Base-by-base conservation (phyloP, 2,797 vertebrate species). In the Trachops cirrhosus region DNA sequence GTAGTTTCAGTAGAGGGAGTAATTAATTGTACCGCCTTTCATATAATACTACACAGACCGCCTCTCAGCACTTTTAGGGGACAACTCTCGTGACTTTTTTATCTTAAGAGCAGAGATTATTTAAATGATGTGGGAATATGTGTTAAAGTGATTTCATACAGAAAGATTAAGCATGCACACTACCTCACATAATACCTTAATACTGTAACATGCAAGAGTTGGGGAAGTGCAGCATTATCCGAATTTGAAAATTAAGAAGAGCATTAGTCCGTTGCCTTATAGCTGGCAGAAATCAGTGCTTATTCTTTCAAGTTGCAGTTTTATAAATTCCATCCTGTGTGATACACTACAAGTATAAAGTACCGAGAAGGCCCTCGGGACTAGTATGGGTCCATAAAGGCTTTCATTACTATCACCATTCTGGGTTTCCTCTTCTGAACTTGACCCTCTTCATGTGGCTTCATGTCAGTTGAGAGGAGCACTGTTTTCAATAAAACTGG, bases 241-340 rank as follows among this genome's bases (percentile, higher is more conserved):
- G 50, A 39, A 57, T 88, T 85, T 96, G 78, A 89, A 96, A 95
- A 77, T 73, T 73, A 93, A 71, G 64, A 85, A 83, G 37, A 75
- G 2, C 34, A 77, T 3, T 50, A 11, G 29, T 77, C 24, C 86
- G 5, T 84, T 90, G 64, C 34, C 32, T 71, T 73, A 46, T 19
- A 75, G 12, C 46, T 86, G 74, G 46, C 39, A 74, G 67, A 86
- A 90, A 44, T 79, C 46, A 88, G 46, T 91, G 24, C 24, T 86
- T 95, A n/a, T 37, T 87, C 26, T 78, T 93, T 59, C 11, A 62
- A 70, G 50, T 68, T 94, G 21, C 2, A 26, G 21, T 85, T 96
- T 94, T 79, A 48, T 92, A 82, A 64, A 82, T 85, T 11, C 91
- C 16, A 34, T 37, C 29, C 24, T 82, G 46, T 46, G 70, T 91